These are phyloP conservation scores for Portevinia maculata DNA, from an alignment of 2,888 invertebrate genomes.

Conservation along the genomic window DNA sequence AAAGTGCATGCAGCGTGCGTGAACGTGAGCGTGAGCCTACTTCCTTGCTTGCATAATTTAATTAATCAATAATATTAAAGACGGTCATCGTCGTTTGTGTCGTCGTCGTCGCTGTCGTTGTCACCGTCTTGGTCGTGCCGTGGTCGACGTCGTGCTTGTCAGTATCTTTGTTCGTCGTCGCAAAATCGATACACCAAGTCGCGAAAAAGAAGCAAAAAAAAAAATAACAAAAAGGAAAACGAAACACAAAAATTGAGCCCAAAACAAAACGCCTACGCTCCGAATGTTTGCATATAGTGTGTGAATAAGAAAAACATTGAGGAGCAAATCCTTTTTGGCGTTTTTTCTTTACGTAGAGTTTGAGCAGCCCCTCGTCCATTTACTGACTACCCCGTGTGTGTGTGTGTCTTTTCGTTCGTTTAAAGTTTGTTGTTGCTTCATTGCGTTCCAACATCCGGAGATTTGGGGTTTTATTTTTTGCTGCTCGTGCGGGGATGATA, in stretches of 20 bases:
- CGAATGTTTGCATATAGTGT: constrained; percentile 41
- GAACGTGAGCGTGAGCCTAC: constrained; percentile 15
- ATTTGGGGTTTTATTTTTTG: constrained; percentile 49
- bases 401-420: constrained; percentile 33
- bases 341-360: constrained; percentile 23
- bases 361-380: constrained; percentile 37
- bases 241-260: constrained; percentile 30
- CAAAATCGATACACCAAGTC: constrained; percentile 69
- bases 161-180: constrained; percentile 15
- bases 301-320: constrained; percentile 54
- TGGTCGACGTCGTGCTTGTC: constrained; percentile 27
- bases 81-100: constrained; percentile 31
- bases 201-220: constrained; percentile 47
- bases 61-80: constrained; percentile 72
- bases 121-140: constrained; percentile 13
- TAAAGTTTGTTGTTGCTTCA: constrained; percentile 49
- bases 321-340: constrained; percentile 30
- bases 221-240: constrained; percentile 11
- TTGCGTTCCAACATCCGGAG: constrained; percentile 53
- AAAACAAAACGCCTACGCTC: constrained; percentile 38
- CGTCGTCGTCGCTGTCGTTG: constrained; percentile 15
- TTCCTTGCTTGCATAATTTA: constrained; percentile 69
- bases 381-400: constrained; percentile 28
- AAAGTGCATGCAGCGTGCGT: constrained; percentile 61
- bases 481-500: constrained; percentile 57